Evolutionary conservation across 2,797 vertebrate species (phyloP), one percentile per base, ranked within the genome.

Genomic region (Sebastes itinus): DNA sequence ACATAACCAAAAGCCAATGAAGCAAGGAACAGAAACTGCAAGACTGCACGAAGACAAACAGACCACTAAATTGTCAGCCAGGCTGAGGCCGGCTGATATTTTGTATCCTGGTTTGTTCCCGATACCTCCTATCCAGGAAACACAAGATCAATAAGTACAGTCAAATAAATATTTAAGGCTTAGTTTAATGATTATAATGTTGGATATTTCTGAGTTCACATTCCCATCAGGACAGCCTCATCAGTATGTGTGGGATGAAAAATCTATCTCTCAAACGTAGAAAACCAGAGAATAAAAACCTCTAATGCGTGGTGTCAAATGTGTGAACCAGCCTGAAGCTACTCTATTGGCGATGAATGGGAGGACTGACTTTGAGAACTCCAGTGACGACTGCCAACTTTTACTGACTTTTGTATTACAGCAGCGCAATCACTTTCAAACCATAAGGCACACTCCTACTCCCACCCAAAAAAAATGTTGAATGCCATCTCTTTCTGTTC

Each of bases 341-440:
- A 18, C 56, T 66, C 20, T 38, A 55, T 3, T 70, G 46, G 28
- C 54, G 49, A 55, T 14, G 13, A 75, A 73, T 63, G 49, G 18
- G 61, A 72, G 25, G 28, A 55, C 10, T 55, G 75, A 68, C 56
- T 83, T 71, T 68, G 28, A 67, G 28, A 74, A 80, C 54, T 62
- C 46, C 18, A 73, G 38, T 30, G 4, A 71, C 58, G 63, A 59
- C 32, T 58, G 10, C 58, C 23, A 81, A 64, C 58, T 62, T 79
- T 61, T 38, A 71, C 20, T 62, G 33, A 32, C 38, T 60, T 77
- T 72, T 33, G 55, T 30, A 75, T 35, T 49, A 66, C 28, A 62
- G 13, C 58, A 58, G 30, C 23, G 13, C 52, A 75, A 46, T 72
- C 20, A 38, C 65, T 78, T 78, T 82, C 22, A 69, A 73, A 65